A percentile compares a stretch with the other conserved stretches of the same genome.
phyloP scores from a whole-genome alignment of 23 tunicate genomes.

The Trididemnum clinides region DNA sequence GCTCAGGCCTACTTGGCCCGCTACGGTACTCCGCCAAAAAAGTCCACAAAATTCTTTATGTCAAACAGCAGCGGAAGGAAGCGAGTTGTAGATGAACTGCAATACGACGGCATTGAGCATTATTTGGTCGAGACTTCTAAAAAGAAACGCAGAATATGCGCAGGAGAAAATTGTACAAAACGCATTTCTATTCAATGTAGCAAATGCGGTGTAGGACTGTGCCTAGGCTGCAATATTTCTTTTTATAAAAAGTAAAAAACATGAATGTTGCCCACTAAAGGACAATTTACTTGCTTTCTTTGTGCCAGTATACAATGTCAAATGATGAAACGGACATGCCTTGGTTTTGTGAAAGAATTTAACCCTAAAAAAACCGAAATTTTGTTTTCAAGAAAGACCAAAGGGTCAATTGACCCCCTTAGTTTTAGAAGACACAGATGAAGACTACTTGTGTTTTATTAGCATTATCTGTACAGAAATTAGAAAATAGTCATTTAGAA shows the following conservation, averaged over 20 bases:
- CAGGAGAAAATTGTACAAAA: background rate
- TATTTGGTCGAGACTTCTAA: background rate
- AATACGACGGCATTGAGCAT: conserved; percentile 4
- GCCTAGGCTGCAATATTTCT: conserved; percentile 13
- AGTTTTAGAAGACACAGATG: no score
- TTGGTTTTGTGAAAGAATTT: no score
- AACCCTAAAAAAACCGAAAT: no score
- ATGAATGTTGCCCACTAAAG: no score
- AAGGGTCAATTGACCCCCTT: no score
- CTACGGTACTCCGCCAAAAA: conserved; percentile 18
- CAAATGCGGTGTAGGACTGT: background rate
- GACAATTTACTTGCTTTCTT: no score
- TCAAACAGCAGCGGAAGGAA: background rate
- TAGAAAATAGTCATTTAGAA: no score
- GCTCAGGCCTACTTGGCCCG: conserved; percentile 20
- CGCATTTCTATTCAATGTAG: background rate
- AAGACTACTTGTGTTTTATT: no score
- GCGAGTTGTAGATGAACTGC: conserved; percentile 12
- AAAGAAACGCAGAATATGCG: conserved; percentile 16
- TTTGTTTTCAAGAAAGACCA: no score
- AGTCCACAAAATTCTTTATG: background rate
- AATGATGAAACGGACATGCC: no score
- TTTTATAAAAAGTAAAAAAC: background rate
- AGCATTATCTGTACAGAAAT: no score
- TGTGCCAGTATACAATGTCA: no score